These are phyloP conservation scores for Gracilinanus agilis DNA, from an alignment of 2,113 vertebrate species.

Conservation along the genomic window DNA sequence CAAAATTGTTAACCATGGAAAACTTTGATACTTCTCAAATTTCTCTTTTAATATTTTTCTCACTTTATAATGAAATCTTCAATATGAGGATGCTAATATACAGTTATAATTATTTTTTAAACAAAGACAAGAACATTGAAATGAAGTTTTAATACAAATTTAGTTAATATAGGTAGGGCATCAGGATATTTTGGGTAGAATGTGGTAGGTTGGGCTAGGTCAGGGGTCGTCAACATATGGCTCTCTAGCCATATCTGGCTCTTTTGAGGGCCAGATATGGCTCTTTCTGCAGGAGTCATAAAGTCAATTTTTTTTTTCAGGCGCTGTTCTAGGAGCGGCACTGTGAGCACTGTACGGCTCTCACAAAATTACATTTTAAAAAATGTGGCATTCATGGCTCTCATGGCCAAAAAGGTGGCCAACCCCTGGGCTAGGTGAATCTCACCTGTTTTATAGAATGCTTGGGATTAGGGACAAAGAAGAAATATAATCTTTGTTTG, in stretches of 20 bases:
- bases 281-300: too few relatives aligned
- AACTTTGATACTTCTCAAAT: neutral
- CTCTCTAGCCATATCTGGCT: too few relatives aligned
- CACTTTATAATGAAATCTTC: neutral
- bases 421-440: neutral
- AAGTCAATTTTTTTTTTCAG: too few relatives aligned
- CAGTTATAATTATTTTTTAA: neutral
- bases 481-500: neutral
- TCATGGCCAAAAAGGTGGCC: too few relatives aligned
- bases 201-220: too few relatives aligned
- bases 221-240: too few relatives aligned
- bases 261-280: too few relatives aligned
- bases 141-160: neutral
- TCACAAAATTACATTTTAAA: too few relatives aligned
- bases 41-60: neutral
- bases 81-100: neutral
- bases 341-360: too few relatives aligned
- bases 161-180: neutral
- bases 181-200: neutral
- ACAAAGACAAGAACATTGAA: neutral
- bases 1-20: neutral
- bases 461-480: neutral
- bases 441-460: neutral
- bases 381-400: too few relatives aligned
- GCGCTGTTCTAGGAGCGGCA: too few relatives aligned